phyloP scores from a whole-genome alignment of 2,797 vertebrate species.

The Hozukius guyotensis region DNA sequence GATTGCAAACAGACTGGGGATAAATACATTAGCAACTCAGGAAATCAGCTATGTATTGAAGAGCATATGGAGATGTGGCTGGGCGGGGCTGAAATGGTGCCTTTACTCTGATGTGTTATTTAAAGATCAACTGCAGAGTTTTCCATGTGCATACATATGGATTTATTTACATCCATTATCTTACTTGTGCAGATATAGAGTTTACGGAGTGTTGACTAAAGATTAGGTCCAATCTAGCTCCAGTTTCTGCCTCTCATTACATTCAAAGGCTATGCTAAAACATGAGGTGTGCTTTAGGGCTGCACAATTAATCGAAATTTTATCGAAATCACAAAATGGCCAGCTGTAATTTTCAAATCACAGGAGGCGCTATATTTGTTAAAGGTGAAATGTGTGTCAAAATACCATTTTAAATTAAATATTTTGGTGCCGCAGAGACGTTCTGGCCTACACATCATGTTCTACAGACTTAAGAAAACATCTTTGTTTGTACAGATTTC shows the following conservation, averaged over 20 bases:
- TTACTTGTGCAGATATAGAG: background rate
- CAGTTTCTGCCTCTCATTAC: background rate
- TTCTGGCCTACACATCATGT: too few relatives aligned
- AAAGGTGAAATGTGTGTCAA: too few relatives aligned
- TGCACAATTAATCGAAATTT: too few relatives aligned
- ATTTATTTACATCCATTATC: background rate
- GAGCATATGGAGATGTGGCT: background rate
- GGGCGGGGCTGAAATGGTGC: background rate
- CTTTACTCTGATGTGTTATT: background rate
- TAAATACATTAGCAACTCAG: too few relatives aligned
- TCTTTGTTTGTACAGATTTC: too few relatives aligned
- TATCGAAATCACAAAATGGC: too few relatives aligned
- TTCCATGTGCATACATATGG: background rate
- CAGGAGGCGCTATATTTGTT: too few relatives aligned
- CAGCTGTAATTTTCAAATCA: too few relatives aligned
- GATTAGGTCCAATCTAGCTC: background rate
- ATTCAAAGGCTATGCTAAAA: background rate
- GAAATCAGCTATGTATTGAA: background rate
- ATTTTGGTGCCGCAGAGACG: too few relatives aligned
- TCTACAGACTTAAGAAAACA: too few relatives aligned
- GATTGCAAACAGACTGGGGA: too few relatives aligned
- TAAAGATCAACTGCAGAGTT: background rate
- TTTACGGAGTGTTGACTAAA: background rate
- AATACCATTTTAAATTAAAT: too few relatives aligned
- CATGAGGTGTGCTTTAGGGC: background rate